Evolutionary conservation across 1,140 invertebrate species (phyloP), one percentile per base, ranked within the genome.

Genomic region (Harpegnathos saltator): DNA sequence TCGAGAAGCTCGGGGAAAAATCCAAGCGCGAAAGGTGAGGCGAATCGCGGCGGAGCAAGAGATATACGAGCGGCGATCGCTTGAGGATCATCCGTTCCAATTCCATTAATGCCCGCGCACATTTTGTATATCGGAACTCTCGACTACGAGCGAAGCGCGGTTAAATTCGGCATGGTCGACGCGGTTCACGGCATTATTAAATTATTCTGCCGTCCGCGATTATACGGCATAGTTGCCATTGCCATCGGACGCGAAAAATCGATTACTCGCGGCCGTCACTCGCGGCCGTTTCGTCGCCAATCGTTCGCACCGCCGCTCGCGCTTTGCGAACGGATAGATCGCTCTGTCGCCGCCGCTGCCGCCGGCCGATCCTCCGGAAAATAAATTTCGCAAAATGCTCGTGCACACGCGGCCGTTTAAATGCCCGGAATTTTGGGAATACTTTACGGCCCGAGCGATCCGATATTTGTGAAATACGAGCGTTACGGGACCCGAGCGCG

Each of bases 391-490:
- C 71, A 74, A 77, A 86, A 85, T n/a, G 48, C 19, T 38, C 77
- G 19, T 26, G 62, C n/a, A n/a, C n/a, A n/a, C 82, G 22, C 38
- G 26, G 33, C 50, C 66, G 61, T 84, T 87, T 69, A 75, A 88
- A 69, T 73, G 85, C 58, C 33, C 48, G 65, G 80, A 80, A 87
- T 87, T 88, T 66, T 71, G 58, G 61, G 71, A 69, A 88, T 75
- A 85, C 72, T 88, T 88, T 85, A 85, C 87, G 86, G 56, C 83
- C 83, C 54, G 77, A 56, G 75, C 78, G 86, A 88, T 85, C 87
- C 83, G 83, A 82, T 88, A 88, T 88, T 88, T 73, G 86, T 88
- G 78, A 88, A 88, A 88, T 87, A 88, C 78, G 87, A 88, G 83
- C 86, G 83, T 71, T 14, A 58, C 72, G 87, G 73, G 58, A 69